Evolutionary conservation across 1,140 invertebrate genomes (phyloP).

Genomic region (Anthonomus grandis): DNA sequence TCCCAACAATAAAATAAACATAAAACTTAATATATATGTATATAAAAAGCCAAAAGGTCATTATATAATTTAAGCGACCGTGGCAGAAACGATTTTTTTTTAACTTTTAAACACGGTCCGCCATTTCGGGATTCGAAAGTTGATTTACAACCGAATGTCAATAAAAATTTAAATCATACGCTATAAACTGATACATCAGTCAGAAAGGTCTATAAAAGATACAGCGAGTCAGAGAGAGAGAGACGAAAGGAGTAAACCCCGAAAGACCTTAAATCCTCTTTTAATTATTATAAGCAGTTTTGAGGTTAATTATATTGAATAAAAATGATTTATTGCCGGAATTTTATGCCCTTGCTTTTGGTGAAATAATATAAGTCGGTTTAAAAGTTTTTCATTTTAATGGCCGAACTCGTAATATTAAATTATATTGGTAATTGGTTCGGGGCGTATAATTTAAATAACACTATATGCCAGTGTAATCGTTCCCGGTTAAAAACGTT

Average conservation of each 20-base stretch:
- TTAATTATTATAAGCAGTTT: slow-evolving; percentile 24
- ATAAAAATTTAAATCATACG: slow-evolving; percentile 45
- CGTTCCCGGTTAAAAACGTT: no score
- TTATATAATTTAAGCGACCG: slow-evolving; percentile 11
- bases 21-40: slow-evolving; percentile 17
- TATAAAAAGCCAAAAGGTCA: slow-evolving; percentile 10
- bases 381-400: slow-evolving; percentile 12
- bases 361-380: slow-evolving; percentile 21
- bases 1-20: slow-evolving; percentile 11
- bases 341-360: slow-evolving; percentile 22
- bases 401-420: slow-evolving; percentile 9
- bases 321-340: slow-evolving; percentile 28
- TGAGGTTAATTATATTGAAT: slow-evolving; percentile 30
- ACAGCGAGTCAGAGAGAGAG: slow-evolving; percentile 20
- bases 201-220: slow-evolving; percentile 35
- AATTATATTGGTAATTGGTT: slow-evolving; percentile 18
- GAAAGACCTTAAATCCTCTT: slow-evolving; percentile 17
- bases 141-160: slow-evolving; percentile 41
- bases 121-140: slow-evolving; percentile 26
- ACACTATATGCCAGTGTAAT: no score
- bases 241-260: not conserved
- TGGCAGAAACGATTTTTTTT: slow-evolving; percentile 17
- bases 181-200: slow-evolving; percentile 42
- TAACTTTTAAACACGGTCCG: slow-evolving; percentile 16
- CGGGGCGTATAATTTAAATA: slow-evolving; percentile 9